phyloP scores from a whole-genome alignment of 2,888 invertebrate genomes.

The Mantis religiosa region DNA sequence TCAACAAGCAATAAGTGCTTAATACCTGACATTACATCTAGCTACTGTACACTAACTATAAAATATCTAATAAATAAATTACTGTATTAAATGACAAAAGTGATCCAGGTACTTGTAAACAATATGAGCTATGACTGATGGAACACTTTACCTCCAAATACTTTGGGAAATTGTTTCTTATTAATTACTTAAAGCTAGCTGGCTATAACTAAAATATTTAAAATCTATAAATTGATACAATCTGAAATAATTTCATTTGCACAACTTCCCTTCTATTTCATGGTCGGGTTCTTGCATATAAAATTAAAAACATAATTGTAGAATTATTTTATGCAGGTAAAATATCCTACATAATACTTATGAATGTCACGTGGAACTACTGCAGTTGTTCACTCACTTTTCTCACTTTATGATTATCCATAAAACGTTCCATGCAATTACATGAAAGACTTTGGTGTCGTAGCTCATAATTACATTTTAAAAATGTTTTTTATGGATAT shows the following conservation, averaged over 20 bases:
- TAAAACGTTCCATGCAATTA: neutral
- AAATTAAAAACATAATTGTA: neutral
- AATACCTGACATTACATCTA: neutral
- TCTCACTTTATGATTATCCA: neutral
- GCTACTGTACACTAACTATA: neutral
- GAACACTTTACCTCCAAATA: neutral
- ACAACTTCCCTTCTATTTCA: neutral
- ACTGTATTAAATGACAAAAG: neutral
- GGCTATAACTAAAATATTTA: neutral
- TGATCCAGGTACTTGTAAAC: neutral
- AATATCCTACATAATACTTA: neutral
- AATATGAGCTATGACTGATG: neutral
- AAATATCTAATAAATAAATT: neutral
- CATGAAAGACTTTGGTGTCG: neutral
- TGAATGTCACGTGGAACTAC: neutral
- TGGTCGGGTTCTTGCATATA: neutral
- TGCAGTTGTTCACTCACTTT: neutral
- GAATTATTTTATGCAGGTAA: neutral
- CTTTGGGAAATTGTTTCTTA: neutral
- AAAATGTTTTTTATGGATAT: neutral
- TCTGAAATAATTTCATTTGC: neutral
- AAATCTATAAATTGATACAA: neutral
- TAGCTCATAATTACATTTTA: neutral
- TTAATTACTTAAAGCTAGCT: neutral
- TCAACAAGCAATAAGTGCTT: neutral